Conservation (phyloP, 2,797 vertebrate species). For the Intellagama lesueurii region DNA sequence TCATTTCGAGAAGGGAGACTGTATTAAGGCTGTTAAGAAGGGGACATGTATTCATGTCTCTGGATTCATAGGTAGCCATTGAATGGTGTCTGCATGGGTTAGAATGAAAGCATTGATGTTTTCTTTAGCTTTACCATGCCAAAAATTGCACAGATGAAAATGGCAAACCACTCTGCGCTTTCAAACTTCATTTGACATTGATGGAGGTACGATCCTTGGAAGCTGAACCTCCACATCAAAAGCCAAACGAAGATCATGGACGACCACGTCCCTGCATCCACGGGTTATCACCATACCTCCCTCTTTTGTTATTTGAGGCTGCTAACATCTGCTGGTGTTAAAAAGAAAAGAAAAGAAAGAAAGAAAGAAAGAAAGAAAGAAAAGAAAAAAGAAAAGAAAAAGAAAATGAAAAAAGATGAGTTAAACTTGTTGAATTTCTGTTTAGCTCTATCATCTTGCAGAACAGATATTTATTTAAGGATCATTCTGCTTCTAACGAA, state of each 20-base stretch:
- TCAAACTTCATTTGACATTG: background rate
- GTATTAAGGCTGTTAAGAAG: slow-evolving; percentile 12
- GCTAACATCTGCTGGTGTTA: background rate
- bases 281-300: accelerated
- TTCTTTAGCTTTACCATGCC: slow-evolving; percentile 3
- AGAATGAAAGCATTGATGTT: slow-evolving; percentile 22
- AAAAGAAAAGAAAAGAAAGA: too few species aligned
- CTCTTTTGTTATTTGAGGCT: background rate
- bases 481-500: background rate
- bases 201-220: background rate
- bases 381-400: too few species aligned
- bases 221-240: background rate
- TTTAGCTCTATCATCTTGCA: background rate
- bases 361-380: too few species aligned
- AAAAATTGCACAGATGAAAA: slow-evolving; percentile 23
- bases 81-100: slow-evolving; percentile 12
- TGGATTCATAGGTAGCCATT: slow-evolving; percentile 23
- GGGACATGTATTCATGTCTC: background rate
- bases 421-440: background rate
- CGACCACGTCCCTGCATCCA: accelerated
- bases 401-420: background rate
- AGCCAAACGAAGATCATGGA: background rate
- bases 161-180: background rate
- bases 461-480: background rate
- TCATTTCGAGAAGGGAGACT: background rate